Conservation (phyloP, 1,140 invertebrate genomes). For the Magallana gigas region DNA sequence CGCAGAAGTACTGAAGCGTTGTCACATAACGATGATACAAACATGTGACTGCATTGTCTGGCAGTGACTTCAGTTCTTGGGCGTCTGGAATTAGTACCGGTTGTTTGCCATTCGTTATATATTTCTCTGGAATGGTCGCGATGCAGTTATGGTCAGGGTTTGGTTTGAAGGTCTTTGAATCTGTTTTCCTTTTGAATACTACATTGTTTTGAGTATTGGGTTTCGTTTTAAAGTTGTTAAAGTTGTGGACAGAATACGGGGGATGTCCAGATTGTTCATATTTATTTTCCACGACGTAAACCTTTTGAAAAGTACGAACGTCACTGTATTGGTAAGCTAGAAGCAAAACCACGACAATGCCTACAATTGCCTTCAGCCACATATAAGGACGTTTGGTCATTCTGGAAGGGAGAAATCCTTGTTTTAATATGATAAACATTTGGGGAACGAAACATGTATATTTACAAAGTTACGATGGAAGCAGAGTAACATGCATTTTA, state of each 20-base stretch:
- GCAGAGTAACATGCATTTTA: too few relatives aligned
- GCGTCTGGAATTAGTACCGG: not conserved
- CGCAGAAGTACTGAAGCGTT: not conserved
- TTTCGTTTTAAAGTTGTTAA: not conserved
- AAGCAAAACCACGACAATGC: not conserved
- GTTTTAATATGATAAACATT: too few relatives aligned
- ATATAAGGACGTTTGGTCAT: not conserved
- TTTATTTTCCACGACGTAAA: not conserved
- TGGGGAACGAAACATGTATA: too few relatives aligned
- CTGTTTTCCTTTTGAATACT: not conserved
- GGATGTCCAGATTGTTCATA: not conserved
- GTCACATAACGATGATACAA: conserved; percentile 17
- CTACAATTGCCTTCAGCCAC: not conserved
- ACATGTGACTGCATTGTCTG: not conserved
- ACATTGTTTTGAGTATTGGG: not conserved
- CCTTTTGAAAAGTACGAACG: not conserved
- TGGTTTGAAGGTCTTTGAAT: not conserved
- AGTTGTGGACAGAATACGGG: not conserved
- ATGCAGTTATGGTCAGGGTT: not conserved
- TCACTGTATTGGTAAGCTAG: not conserved
- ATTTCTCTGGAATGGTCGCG: not conserved
- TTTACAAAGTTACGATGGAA: too few relatives aligned
- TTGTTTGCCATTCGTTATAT: conserved; percentile 13
- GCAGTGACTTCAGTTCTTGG: not conserved
- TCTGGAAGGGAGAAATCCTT: not conserved